These are phyloP conservation scores for Acanthosepion lycidas DNA, from an alignment of 2,888 invertebrate genomes.

Conservation along the genomic window DNA sequence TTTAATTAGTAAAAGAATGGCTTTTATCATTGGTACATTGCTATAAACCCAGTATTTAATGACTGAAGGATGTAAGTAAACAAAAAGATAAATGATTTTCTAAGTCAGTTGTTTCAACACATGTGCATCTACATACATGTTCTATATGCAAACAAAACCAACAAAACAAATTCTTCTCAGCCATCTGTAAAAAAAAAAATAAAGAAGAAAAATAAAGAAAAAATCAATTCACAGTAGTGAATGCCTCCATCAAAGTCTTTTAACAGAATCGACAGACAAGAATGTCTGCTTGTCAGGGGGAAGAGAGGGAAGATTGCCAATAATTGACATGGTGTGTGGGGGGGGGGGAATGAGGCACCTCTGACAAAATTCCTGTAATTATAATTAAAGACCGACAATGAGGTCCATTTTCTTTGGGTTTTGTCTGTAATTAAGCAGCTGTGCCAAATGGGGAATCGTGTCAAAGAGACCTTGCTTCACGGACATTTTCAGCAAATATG, in stretches of 20 bases:
- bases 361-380: background rate
- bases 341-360: background rate
- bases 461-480: background rate
- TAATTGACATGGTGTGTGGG: background rate
- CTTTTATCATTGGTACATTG: too few relatives aligned
- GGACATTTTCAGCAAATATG: background rate
- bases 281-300: background rate
- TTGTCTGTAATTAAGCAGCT: background rate
- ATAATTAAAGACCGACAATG: background rate
- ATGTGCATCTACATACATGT: background rate
- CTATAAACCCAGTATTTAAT: too few relatives aligned
- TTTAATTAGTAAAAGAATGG: too few relatives aligned
- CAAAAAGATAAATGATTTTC: background rate
- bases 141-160: background rate
- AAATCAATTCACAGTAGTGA: background rate
- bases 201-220: background rate
- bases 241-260: background rate
- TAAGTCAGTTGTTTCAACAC: background rate
- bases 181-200: background rate
- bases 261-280: background rate
- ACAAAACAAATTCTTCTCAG: background rate
- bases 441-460: background rate
- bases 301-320: background rate
- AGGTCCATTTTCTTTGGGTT: conserved; percentile 33
- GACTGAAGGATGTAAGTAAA: background rate